Evolutionary conservation across 2,888 invertebrate species (phyloP).

Genomic region (Cryptosula pallasiana): DNA sequence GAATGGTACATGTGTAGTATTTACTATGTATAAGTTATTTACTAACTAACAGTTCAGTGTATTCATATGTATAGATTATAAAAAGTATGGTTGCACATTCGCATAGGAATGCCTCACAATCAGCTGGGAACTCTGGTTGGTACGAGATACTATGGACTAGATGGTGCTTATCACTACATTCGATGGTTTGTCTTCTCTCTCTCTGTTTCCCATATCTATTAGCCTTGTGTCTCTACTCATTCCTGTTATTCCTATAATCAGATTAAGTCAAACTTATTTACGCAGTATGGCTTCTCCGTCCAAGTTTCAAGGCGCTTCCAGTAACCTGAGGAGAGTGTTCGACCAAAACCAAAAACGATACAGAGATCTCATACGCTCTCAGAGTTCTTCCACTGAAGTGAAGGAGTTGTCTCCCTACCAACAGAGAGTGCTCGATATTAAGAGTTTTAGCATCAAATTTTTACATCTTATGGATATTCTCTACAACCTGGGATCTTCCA

Average conservation of each 20-base stretch:
- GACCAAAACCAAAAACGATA: slow-evolving; percentile 55
- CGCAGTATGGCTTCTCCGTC: slow-evolving; percentile 63
- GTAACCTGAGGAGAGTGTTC: slow-evolving; percentile 69
- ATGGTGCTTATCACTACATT: slow-evolving; percentile 84
- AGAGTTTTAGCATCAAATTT: slow-evolving; percentile 45
- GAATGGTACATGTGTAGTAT: slow-evolving; percentile 48
- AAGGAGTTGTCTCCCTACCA: slow-evolving; percentile 40
- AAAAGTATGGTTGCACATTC: too few species aligned
- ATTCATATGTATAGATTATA: too few species aligned
- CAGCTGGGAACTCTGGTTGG: slow-evolving; percentile 83
- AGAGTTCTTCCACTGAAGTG: background rate
- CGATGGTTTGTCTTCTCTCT: slow-evolving; percentile 60
- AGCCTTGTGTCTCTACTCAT: too few species aligned
- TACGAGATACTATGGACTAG: slow-evolving; percentile 67
- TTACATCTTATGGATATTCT: slow-evolving; percentile 46
- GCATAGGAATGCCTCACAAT: slow-evolving; percentile 81
- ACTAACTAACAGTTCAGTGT: too few species aligned
- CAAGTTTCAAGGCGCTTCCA: slow-evolving; percentile 83
- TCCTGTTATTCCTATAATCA: too few species aligned
- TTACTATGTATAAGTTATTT: too few species aligned
- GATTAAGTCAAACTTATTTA: too few species aligned
- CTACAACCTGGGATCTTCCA: slow-evolving; percentile 31
- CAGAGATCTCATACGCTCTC: slow-evolving; percentile 31
- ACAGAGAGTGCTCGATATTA: slow-evolving; percentile 48
- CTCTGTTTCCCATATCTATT: too few species aligned